Base-by-base conservation (phyloP, 2,797 vertebrate genomes). In the Microchirus variegatus region DNA sequence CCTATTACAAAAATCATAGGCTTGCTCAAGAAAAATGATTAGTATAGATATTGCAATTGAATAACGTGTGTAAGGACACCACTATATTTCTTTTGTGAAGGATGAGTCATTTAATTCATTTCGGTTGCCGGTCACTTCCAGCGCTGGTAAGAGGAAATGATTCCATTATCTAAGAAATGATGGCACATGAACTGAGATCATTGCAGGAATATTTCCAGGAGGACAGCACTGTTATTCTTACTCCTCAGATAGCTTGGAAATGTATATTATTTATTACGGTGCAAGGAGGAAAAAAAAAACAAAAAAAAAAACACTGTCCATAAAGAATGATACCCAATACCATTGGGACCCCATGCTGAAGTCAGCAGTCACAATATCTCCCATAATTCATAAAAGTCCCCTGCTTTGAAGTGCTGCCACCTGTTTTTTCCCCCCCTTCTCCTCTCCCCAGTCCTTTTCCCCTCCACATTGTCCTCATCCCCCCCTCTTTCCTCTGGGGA, bases 371-470 rank as follows among this genome's bases (percentile, higher is more conserved):
- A 81, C 79, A 77, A 83, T 80, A 85, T 73, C 71, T 74, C 78
- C 74, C 75, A 82, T 88, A 80, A 89, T 79, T 87, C 87, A 86
- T 78, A 72, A 69, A 82, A 76, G 57, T 72, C 53, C 49, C 41
- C 68, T 15, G 50, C 84, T 87, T 84, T 88, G 80, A 90, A 90
- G 85, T 73, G 54, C 62, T 56, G 60, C 72, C 87, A 87, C 85
- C 85, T 87, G 85, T 81, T 87, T 81, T 81, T 66, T 35, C 79
- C 2, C 19, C 19, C 85, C 80, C 78, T 61, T 31, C 47, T 53
- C 37, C 42, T 26, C 42, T 0, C 37, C 36, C 45, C 0, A 18
- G 36, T 67, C 61, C 55, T 55, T 41, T 71, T 70, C 45, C 73
- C 73, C 49, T 53, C 66, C 60, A 8, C 7, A 1, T 61, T 53